These are phyloP conservation scores for Drosophila aldrichi DNA, from an alignment of 2,888 invertebrate genomes.

Conservation along the genomic window DNA sequence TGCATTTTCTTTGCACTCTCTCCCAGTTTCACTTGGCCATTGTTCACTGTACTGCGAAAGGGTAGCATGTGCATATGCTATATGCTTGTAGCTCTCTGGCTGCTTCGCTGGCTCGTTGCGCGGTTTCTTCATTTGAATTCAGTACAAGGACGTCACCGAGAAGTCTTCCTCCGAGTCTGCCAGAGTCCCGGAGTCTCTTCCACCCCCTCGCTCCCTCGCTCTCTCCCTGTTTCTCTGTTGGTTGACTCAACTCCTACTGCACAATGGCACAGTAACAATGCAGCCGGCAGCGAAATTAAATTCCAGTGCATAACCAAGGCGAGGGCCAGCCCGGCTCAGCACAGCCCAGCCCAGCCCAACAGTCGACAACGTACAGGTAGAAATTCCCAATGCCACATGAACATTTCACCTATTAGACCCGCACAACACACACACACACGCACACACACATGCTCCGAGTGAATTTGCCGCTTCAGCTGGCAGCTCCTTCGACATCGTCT, in stretches of 20 bases:
- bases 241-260: conserved; percentile 26
- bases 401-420: conserved; percentile 72
- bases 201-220: background rate
- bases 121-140: conserved; percentile 81
- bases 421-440: conserved; percentile 52
- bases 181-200: conserved; percentile 2
- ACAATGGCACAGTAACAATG: conserved; percentile 69
- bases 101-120: conserved; percentile 29
- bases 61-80: conserved; percentile 67
- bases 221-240: background rate
- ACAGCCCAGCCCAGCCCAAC: background rate
- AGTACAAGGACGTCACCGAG: conserved; percentile 65
- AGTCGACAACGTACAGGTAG: conserved; percentile 40
- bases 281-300: conserved; percentile 77
- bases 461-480: conserved; percentile 39
- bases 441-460: conserved; percentile 19
- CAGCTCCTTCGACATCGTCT: conserved; percentile 27
- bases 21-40: conserved; percentile 32
- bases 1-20: conserved; percentile 74
- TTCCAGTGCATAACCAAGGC: conserved; percentile 77
- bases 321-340: conserved; percentile 30
- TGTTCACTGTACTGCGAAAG: conserved; percentile 34
- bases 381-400: conserved; percentile 63
- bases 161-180: conserved; percentile 10
- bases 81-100: conserved; percentile 35